Evolutionary conservation across 1,140 invertebrate genomes (phyloP).

Genomic region (Mactra quadrangularis): DNA sequence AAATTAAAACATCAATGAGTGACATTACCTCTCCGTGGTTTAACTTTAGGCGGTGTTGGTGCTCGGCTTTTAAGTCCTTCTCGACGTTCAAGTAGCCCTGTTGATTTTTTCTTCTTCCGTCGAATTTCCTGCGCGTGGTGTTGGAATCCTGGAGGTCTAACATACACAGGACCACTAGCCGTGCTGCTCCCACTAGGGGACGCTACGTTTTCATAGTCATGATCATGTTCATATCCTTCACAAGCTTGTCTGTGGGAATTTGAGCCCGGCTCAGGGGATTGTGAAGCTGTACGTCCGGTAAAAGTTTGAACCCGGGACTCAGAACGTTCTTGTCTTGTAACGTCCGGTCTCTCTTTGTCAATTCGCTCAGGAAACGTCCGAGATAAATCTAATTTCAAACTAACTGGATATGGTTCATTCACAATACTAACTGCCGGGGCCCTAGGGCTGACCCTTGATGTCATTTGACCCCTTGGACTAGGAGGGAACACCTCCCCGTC

Average conservation of each 20-base stretch:
- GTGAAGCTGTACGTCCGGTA: constrained; percentile 38
- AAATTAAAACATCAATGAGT: too few species aligned
- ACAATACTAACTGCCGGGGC: constrained; percentile 30
- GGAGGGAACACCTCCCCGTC: constrained; percentile 63
- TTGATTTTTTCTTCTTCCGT: constrained; percentile 78
- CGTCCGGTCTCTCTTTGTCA: constrained; percentile 3
- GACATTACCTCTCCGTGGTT: constrained; percentile 77
- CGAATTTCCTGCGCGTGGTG: constrained; percentile 82
- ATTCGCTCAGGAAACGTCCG: constrained; percentile 91
- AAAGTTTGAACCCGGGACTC: constrained; percentile 40
- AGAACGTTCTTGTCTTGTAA: constrained; percentile 37
- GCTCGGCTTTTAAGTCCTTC: constrained; percentile 76
- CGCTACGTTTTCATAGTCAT: constrained; percentile 81
- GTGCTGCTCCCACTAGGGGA: constrained; percentile 82
- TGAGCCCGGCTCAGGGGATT: constrained; percentile 34
- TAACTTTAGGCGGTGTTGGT: constrained; percentile 78
- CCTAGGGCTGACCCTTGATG: constrained; percentile 44
- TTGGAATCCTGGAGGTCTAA: constrained; percentile 82
- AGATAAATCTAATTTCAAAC: constrained; percentile 88
- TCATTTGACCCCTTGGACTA: constrained; percentile 54
- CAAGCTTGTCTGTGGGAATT: constrained; percentile 47
- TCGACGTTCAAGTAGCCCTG: constrained; percentile 67
- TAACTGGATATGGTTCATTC: constrained; percentile 30
- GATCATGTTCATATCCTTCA: constrained; percentile 78
- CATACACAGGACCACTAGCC: constrained; percentile 83